Evolutionary conservation across 2,797 vertebrate species (phyloP).

Genomic region (Mormyrus hasselquistii): DNA sequence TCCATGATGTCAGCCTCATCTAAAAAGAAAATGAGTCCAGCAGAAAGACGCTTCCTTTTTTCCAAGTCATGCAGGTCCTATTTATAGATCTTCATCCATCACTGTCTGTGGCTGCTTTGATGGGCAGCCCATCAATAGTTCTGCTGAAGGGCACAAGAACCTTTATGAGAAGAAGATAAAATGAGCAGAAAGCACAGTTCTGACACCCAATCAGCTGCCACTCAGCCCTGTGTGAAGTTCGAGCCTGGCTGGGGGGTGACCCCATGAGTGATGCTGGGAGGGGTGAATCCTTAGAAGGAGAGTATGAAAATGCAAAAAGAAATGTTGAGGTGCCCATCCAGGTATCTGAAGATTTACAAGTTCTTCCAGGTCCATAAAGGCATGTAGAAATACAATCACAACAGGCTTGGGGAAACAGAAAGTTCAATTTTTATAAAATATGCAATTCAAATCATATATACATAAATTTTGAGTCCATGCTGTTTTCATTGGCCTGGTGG

Average conservation of each 20-base stretch:
- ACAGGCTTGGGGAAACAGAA: neutral
- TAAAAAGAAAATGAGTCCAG: neutral
- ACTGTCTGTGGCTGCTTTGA: neutral
- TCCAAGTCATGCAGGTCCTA: neutral
- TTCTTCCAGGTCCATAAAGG: neutral
- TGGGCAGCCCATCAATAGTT: neutral
- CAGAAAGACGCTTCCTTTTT: neutral
- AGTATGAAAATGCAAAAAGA: neutral
- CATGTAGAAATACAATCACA: neutral
- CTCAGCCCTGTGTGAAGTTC: neutral
- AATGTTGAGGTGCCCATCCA: neutral
- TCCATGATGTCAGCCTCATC: neutral
- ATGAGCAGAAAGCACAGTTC: neutral
- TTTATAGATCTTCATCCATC: neutral
- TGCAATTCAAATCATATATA: neutral
- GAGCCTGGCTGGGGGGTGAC: neutral
- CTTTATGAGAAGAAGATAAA: neutral
- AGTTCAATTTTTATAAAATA: neutral
- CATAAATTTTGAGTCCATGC: neutral
- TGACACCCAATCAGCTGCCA: neutral
- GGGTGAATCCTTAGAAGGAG: neutral
- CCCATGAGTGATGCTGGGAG: neutral
- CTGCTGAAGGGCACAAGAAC: neutral
- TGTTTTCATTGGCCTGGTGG: neutral
- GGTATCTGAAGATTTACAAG: neutral